phyloP scores from a whole-genome alignment of 1,140 invertebrate species.

The Drosophila fuyamai region DNA sequence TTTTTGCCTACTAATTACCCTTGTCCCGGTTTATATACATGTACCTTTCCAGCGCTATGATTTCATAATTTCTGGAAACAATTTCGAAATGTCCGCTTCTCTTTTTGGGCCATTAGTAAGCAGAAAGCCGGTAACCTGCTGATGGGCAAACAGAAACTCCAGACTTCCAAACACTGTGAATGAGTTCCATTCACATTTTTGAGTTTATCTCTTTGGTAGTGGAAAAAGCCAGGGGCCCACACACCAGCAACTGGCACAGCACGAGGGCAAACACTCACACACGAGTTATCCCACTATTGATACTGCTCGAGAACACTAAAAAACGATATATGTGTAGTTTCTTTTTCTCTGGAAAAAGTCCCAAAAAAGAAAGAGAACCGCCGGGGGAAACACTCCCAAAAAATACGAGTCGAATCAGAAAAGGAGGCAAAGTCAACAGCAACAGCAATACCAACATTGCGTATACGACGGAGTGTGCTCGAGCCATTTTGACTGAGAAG shows the following conservation, averaged over 20 bases:
- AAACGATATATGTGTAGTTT: conserved; percentile 26
- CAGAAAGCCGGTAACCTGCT: conserved; percentile 35
- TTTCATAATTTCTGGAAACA: conserved; percentile 63
- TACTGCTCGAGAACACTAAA: conserved; percentile 38
- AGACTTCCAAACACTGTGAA: conserved; percentile 45
- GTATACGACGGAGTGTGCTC: conserved; percentile 38
- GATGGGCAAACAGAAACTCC: conserved; percentile 24
- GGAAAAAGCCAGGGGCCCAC: conserved; percentile 68
- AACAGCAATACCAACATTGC: conserved; percentile 30
- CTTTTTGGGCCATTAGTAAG: conserved; percentile 9
- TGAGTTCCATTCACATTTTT: conserved; percentile 69
- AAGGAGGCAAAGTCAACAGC: conserved; percentile 23
- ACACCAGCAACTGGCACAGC: conserved; percentile 21
- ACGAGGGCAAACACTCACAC: conserved; percentile 42
- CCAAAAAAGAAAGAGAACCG: conserved; percentile 22
- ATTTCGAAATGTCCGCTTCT: conserved; percentile 37
- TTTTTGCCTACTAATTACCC: conserved; percentile 47
- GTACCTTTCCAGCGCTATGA: conserved; percentile 3
- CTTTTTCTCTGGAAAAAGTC: conserved; percentile 12
- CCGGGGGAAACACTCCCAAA: conserved; percentile 9
- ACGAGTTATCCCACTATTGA: conserved; percentile 20
- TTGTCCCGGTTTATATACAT: conserved; percentile 5
- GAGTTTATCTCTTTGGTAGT: conserved; percentile 55
- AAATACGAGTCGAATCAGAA: conserved; percentile 16
- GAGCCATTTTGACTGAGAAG: conserved; percentile 22